phyloP scores from a whole-genome alignment of 2,888 invertebrate genomes.

The Craniophora ligustri region DNA sequence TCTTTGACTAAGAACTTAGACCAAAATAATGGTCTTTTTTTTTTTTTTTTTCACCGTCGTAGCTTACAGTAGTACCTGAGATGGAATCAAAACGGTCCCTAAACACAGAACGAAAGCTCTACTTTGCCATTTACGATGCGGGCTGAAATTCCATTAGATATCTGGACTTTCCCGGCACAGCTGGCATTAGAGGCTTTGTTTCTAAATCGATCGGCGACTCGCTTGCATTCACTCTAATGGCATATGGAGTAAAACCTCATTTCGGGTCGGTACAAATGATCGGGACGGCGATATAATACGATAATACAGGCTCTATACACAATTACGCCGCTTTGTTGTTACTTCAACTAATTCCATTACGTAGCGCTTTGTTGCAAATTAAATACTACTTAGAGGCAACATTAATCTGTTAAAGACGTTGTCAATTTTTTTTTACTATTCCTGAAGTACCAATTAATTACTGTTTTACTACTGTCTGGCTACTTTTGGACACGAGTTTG shows the following conservation, averaged over 20 bases:
- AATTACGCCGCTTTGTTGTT: conserved; percentile 28
- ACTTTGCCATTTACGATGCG: conserved; percentile 27
- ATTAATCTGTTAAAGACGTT: no score
- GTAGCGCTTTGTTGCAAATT: conserved; percentile 14
- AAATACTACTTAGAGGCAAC: background rate
- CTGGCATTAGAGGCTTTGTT: conserved; percentile 57
- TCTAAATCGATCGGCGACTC: conserved; percentile 53
- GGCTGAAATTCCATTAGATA: conserved; percentile 50
- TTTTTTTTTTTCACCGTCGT: no score
- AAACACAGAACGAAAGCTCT: conserved; percentile 30
- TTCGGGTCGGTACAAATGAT: conserved; percentile 39
- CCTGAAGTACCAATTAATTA: no score
- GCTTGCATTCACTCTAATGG: conserved; percentile 54
- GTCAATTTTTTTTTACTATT: no score
- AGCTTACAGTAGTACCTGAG: no score
- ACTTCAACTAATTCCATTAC: conserved; percentile 10
- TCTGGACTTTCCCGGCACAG: conserved; percentile 40
- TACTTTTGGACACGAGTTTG: no score
- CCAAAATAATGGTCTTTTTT: no score
- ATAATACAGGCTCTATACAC: conserved; percentile 23
- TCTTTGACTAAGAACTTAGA: no score
- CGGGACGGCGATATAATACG: conserved; percentile 28
- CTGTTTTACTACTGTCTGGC: no score
- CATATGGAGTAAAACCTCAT: conserved; percentile 44
- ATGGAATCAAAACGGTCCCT: conserved; percentile 13